These are phyloP conservation scores for Oreohelix idahoensis DNA, from an alignment of 1,140 invertebrate genomes.

Conservation along the genomic window DNA sequence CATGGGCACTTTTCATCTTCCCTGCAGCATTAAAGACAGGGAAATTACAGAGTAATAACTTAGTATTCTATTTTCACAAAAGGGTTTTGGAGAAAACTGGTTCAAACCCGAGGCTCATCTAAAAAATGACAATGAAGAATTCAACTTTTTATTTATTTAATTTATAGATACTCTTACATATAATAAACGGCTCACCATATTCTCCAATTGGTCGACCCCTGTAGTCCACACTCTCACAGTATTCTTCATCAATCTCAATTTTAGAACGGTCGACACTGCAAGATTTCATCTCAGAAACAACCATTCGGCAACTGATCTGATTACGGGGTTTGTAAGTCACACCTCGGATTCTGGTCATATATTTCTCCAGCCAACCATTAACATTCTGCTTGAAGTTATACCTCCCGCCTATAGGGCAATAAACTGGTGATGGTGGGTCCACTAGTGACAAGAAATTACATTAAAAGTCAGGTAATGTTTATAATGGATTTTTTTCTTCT, in stretches of 20 bases:
- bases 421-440: constrained; percentile 90
- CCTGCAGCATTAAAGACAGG: too few relatives aligned
- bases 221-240: constrained; percentile 96
- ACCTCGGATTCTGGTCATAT: constrained; percentile 94
- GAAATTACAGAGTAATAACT: too few relatives aligned
- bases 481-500: too few relatives aligned
- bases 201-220: constrained; percentile 87
- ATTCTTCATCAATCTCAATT: constrained; percentile 93
- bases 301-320: constrained; percentile 92
- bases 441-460: constrained; percentile 76
- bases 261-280: constrained; percentile 92
- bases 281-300: constrained; percentile 88
- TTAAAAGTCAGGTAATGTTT: too few relatives aligned
- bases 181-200: constrained; percentile 63
- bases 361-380: constrained; percentile 81
- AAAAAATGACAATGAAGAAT: too few relatives aligned
- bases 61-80: too few relatives aligned
- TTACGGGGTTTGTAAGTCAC: constrained; percentile 93
- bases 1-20: too few relatives aligned
- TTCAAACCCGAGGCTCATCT: too few relatives aligned
- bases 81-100: too few relatives aligned
- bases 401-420: constrained; percentile 96
- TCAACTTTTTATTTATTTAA: too few relatives aligned
- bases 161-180: neutral
- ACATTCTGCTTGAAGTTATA: constrained; percentile 93